Conservation (phyloP, 2,797 vertebrate species). For the Malurus leucopterus region DNA sequence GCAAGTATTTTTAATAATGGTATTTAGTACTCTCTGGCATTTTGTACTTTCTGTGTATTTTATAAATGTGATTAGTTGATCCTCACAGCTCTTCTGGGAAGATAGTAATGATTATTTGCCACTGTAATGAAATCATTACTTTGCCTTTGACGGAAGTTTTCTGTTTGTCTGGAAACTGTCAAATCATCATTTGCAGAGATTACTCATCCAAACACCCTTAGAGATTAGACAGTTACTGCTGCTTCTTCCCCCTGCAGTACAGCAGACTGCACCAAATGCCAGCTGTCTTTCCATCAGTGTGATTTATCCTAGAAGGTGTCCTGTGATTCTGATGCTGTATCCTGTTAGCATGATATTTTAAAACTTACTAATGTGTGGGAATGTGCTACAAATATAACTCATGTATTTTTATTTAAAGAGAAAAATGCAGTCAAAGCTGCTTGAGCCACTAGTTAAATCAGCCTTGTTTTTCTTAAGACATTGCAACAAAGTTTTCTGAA, state of each 20-base stretch:
- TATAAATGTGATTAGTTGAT: neutral
- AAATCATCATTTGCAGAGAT: neutral
- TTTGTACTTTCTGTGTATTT: neutral
- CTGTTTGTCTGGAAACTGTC: slow-evolving; percentile 30
- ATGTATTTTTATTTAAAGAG: neutral
- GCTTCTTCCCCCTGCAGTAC: neutral
- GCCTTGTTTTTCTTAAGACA: neutral
- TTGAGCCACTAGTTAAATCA: neutral
- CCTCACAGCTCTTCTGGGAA: neutral
- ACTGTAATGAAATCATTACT: neutral
- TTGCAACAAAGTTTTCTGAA: neutral
- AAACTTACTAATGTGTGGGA: neutral
- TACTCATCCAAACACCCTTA: neutral
- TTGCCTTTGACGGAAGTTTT: neutral
- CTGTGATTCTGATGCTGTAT: neutral
- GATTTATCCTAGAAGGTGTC: neutral
- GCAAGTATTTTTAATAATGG: neutral
- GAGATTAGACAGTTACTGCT: neutral
- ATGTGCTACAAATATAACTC: neutral
- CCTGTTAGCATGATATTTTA: neutral
- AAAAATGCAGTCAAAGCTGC: neutral
- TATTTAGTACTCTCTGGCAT: neutral
- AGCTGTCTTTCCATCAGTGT: neutral
- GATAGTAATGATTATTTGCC: neutral
- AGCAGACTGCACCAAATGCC: neutral